Evolutionary conservation across 2,888 invertebrate genomes (phyloP).

Genomic region (Perizoma flavofasciatum): DNA sequence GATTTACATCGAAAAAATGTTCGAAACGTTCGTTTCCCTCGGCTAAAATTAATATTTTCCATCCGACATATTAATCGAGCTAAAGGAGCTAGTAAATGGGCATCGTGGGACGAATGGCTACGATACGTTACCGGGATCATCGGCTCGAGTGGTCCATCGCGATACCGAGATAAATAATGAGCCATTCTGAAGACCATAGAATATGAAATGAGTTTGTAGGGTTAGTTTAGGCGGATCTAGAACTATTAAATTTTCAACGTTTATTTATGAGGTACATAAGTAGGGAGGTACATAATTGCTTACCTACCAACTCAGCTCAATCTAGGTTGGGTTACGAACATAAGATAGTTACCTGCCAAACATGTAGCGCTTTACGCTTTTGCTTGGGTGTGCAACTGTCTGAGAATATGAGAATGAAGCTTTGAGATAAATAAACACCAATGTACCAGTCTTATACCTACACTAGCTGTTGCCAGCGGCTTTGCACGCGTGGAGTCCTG

Average conservation of each 20-base stretch:
- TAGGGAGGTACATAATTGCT: not conserved
- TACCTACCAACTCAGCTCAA: not conserved
- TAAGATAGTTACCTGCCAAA: no score
- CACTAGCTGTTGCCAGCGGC: no score
- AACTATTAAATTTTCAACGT: no score
- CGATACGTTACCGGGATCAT: slow-evolving; percentile 31
- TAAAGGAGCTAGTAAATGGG: slow-evolving; percentile 24
- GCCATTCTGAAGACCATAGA: slow-evolving; percentile 19
- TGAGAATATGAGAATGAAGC: no score
- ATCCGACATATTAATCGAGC: slow-evolving; percentile 7
- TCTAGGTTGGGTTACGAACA: no score
- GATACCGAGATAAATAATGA: slow-evolving; percentile 31
- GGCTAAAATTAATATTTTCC: not conserved
- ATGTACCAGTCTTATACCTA: no score
- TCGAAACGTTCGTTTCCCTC: no score
- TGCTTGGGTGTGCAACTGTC: no score
- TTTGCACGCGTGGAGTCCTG: no score
- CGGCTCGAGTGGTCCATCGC: slow-evolving; percentile 31
- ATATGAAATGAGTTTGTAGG: slow-evolving; percentile 75
- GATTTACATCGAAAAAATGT: no score
- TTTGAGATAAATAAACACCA: no score
- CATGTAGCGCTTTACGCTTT: no score
- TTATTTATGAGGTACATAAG: not conserved
- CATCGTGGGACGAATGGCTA: slow-evolving; percentile 25
- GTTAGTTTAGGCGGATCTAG: not conserved